phyloP scores from a whole-genome alignment of 2,113 vertebrate genomes.

The Oxyura jamaicensis region DNA sequence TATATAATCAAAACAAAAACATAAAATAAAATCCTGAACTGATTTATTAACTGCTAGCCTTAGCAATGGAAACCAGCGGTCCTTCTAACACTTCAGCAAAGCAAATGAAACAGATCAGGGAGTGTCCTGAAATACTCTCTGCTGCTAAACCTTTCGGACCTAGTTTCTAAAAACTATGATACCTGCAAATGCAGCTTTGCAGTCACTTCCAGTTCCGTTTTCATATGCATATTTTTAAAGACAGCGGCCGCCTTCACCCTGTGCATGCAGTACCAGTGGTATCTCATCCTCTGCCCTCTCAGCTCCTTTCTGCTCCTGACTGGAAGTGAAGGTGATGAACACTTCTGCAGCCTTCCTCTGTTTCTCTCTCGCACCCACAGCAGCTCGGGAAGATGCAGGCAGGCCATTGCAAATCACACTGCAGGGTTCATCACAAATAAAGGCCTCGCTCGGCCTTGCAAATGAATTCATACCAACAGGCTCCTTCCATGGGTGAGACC shows the following conservation, averaged over 20 bases:
- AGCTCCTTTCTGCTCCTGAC: background rate
- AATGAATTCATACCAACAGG: background rate
- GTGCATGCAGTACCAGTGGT: rapidly evolving
- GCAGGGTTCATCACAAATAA: background rate
- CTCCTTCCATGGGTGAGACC: background rate
- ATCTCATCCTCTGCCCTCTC: background rate
- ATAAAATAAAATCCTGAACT: background rate
- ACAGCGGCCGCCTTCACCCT: background rate
- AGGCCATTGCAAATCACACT: background rate
- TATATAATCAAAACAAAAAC: background rate
- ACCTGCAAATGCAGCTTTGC: slow-evolving; percentile 31
- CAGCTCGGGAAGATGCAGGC: background rate
- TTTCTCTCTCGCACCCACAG: background rate
- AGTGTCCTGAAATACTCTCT: background rate
- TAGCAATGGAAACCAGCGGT: background rate
- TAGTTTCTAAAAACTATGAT: slow-evolving; percentile 4
- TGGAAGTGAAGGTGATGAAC: slow-evolving; percentile 29
- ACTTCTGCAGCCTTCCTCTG: slow-evolving; percentile 5
- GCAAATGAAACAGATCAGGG: background rate
- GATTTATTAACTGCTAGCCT: background rate
- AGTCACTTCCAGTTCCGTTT: slow-evolving; percentile 6
- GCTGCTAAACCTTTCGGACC: background rate
- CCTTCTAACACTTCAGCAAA: slow-evolving; percentile 4
- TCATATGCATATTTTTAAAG: background rate
- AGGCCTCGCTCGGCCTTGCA: background rate